phyloP scores from a whole-genome alignment of 1,140 invertebrate genomes.

The Drosophila oshimai region DNA sequence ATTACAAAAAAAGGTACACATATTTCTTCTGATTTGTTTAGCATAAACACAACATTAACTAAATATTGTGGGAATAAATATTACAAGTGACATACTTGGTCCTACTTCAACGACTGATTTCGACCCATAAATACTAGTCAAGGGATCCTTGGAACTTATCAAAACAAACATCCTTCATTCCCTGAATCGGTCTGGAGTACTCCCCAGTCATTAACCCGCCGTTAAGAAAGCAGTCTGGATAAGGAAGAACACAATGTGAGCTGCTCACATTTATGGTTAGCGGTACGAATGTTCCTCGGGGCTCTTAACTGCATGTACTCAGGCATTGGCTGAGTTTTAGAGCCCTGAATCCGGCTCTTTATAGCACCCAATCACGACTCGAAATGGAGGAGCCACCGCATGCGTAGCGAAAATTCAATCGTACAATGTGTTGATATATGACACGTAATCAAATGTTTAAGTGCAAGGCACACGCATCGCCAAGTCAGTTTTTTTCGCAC shows the following conservation, averaged over 20 bases:
- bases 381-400: conserved; percentile 4
- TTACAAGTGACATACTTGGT: background rate
- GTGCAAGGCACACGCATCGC: conserved; percentile 68
- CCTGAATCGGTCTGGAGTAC: background rate
- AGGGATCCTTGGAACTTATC: conserved; percentile 18
- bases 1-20: no score
- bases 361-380: conserved; percentile 53
- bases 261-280: conserved; percentile 38
- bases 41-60: background rate
- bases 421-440: conserved; percentile 76
- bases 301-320: conserved; percentile 33
- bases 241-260: conserved; percentile 33
- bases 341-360: conserved; percentile 17
- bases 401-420: conserved; percentile 64
- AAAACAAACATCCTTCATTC: conserved; percentile 1
- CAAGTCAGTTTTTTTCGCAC: background rate
- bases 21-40: no score
- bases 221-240: conserved; percentile 29
- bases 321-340: conserved; percentile 5
- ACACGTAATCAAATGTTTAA: conserved; percentile 79
- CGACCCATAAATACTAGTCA: background rate
- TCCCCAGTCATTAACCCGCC: conserved; percentile 29
- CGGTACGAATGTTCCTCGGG: conserved; percentile 21
- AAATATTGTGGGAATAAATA: background rate
- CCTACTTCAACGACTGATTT: background rate